phyloP scores from a whole-genome alignment of 2,888 invertebrate species.

The Julus scandinavius region DNA sequence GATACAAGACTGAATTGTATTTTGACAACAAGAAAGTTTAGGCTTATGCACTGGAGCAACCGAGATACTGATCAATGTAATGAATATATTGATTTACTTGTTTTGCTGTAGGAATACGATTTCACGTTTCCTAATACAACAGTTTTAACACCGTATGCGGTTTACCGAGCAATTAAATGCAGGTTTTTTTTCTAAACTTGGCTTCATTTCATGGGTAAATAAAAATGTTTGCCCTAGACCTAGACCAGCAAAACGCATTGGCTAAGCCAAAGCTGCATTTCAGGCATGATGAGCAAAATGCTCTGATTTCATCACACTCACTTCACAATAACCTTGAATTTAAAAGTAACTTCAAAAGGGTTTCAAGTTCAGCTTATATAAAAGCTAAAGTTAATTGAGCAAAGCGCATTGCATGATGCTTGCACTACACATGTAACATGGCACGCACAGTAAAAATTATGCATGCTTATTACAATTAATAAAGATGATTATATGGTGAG shows the following conservation, averaged over 20 bases:
- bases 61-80: neutral
- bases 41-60: neutral
- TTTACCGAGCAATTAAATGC: neutral
- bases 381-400: neutral
- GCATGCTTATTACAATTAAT: too few relatives aligned
- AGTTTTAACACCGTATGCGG: neutral
- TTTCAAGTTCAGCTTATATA: neutral
- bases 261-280: neutral
- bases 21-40: neutral
- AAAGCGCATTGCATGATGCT: neutral
- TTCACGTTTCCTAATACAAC: neutral
- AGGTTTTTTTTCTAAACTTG: neutral
- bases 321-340: slow-evolving; percentile 12
- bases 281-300: neutral
- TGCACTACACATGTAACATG: neutral
- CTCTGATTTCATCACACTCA: neutral
- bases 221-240: neutral
- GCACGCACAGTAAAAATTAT: neutral
- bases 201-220: neutral
- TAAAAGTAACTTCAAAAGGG: neutral
- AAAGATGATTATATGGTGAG: too few relatives aligned
- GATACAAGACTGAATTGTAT: neutral
- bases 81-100: neutral
- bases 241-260: neutral
- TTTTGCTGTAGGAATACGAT: neutral